Conservation (phyloP, 64 coral and sea anemone genomes). For the Trachythela sp. region DNA sequence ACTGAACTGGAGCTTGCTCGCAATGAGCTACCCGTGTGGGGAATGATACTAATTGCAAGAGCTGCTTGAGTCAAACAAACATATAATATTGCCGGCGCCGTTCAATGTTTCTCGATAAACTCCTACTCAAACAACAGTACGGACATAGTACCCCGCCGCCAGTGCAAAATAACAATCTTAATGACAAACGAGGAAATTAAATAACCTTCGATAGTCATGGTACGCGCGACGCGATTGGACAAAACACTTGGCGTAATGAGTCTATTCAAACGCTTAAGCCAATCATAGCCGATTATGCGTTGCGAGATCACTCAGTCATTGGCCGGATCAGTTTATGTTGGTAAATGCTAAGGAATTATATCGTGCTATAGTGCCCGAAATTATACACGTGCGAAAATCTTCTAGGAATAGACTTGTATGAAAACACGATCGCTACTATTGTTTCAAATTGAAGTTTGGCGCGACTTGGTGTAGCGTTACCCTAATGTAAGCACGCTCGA, state of each 20-base stretch:
- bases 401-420: not conserved
- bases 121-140: not conserved
- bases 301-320: not conserved
- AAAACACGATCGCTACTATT: not conserved
- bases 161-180: slow-evolving; percentile 26
- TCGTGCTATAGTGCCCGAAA: not conserved
- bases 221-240: slow-evolving; percentile 1
- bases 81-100: not conserved
- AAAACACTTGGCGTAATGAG: not conserved
- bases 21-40: not conserved
- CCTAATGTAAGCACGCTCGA: not conserved
- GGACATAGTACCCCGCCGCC: slow-evolving; percentile 12
- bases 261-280: slow-evolving; percentile 12
- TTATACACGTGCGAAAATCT: slow-evolving; percentile 10
- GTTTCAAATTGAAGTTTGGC: not conserved
- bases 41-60: not conserved
- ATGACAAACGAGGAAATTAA: slow-evolving; percentile 25
- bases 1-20: no score
- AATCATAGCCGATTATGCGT: not conserved
- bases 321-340: not conserved
- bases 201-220: not conserved
- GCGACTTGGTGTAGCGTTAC: not conserved
- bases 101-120: slow-evolving; percentile 6
- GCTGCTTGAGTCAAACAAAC: slow-evolving; percentile 16
- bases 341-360: not conserved